phyloP scores from a whole-genome alignment of 2,113 vertebrate genomes.

The Tragelaphus strepsiceros region DNA sequence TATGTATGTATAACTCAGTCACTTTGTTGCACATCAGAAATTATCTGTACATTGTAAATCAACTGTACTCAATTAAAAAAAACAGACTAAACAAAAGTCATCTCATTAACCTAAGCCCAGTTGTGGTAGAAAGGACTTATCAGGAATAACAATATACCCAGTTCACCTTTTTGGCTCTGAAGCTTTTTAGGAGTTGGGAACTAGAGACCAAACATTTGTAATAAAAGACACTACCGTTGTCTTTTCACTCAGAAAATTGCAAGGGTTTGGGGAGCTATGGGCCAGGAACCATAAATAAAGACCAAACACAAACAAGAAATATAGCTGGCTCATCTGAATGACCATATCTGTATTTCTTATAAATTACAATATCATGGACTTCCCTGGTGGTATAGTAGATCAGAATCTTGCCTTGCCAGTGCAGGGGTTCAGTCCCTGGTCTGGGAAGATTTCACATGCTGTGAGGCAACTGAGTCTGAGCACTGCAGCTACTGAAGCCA shows the following conservation, averaged over 20 bases:
- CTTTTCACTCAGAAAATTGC: neutral
- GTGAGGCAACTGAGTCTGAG: neutral
- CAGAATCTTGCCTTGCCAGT: neutral
- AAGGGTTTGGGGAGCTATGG: neutral
- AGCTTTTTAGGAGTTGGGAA: neutral
- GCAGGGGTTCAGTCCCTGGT: neutral
- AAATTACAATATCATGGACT: neutral
- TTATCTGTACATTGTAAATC: neutral
- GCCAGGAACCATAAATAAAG: neutral
- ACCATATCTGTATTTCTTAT: neutral
- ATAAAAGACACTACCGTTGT: neutral
- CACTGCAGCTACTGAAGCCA: neutral
- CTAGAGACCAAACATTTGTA: neutral
- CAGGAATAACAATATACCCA: neutral
- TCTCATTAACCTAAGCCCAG: neutral
- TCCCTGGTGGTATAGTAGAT: neutral
- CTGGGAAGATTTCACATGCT: neutral
- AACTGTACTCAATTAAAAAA: neutral
- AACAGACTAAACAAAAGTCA: neutral
- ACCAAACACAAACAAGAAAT: neutral
- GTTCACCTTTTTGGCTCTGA: neutral
- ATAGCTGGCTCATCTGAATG: neutral
- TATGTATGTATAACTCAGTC: neutral
- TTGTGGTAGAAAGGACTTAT: neutral
- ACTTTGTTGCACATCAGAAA: neutral